Percentiles rank a stretch among this genome's conserved stretches.
Evolutionary conservation across 2,888 invertebrate genomes (phyloP).

Genomic region (Harpalus rubripes): DNA sequence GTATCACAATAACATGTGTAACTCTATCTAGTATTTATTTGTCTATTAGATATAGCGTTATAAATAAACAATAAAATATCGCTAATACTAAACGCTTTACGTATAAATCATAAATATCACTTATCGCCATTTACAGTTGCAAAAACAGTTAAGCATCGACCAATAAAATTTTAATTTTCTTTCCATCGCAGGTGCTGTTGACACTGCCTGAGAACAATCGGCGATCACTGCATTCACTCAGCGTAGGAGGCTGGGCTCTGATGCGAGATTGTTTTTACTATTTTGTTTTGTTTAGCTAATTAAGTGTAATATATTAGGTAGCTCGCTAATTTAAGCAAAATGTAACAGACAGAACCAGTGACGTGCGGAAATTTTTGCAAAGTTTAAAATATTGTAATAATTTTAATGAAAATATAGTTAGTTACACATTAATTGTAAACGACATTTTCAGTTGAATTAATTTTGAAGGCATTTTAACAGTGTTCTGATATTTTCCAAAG

Average conservation of each 20-base stretch:
- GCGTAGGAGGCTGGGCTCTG: slow-evolving; percentile 14
- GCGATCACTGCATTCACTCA: background rate
- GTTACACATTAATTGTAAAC: too few species aligned
- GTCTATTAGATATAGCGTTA: background rate
- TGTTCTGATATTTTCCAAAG: too few species aligned
- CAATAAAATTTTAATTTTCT: slow-evolving; percentile 22
- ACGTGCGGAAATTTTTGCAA: background rate
- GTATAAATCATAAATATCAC: slow-evolving; percentile 29
- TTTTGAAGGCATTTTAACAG: too few species aligned
- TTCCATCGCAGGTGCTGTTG: slow-evolving; percentile 15
- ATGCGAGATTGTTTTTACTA: slow-evolving; percentile 29
- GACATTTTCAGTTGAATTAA: too few species aligned
- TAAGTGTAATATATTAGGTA: slow-evolving; percentile 20
- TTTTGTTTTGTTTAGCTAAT: slow-evolving; percentile 34
- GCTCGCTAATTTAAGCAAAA: slow-evolving; percentile 31
- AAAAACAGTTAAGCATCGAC: slow-evolving; percentile 15
- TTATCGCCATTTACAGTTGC: slow-evolving; percentile 21
- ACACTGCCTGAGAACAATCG: slow-evolving; percentile 23
- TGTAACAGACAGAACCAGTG: background rate
- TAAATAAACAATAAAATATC: slow-evolving; percentile 31
- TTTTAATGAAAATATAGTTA: background rate
- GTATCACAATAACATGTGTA: background rate
- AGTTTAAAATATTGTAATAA: background rate
- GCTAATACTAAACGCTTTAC: background rate
- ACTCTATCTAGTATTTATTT: background rate